Evolutionary conservation across 2,113 vertebrate species (phyloP).

Genomic region (Tylochromis polylepis): DNA sequence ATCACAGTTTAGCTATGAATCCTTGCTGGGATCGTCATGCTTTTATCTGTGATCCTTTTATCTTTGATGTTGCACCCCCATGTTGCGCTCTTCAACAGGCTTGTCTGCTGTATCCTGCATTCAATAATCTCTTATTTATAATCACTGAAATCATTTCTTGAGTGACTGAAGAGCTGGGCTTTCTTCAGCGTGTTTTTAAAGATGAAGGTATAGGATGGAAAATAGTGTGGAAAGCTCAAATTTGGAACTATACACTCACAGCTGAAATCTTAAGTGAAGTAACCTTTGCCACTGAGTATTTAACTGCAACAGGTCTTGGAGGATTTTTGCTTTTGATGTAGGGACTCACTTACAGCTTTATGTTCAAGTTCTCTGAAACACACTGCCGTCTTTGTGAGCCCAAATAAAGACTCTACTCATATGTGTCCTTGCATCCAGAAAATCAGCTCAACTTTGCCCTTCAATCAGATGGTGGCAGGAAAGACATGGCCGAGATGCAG

Average conservation of each 20-base stretch:
- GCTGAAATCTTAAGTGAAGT: background rate
- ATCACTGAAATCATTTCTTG: background rate
- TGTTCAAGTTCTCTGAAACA: conserved; percentile 7
- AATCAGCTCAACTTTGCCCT: conserved; percentile 28
- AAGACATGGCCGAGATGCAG: conserved; percentile 1
- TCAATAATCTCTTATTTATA: background rate
- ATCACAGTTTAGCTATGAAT: background rate
- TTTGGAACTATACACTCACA: background rate
- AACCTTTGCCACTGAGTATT: background rate
- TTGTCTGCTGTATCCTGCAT: background rate
- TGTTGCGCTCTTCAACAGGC: background rate
- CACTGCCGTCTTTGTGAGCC: conserved; percentile 53
- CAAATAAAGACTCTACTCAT: conserved; percentile 49
- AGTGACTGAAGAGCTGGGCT: background rate
- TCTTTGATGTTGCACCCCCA: background rate
- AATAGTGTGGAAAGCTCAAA: background rate
- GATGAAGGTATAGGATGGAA: background rate
- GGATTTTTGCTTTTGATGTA: conserved; percentile 1
- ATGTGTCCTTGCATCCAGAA: conserved; percentile 27
- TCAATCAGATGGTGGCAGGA: conserved; percentile 33
- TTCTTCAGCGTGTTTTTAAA: background rate
- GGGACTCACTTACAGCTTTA: conserved; percentile 24
- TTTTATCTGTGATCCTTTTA: background rate
- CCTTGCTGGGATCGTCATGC: background rate
- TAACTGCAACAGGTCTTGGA: background rate